Evolutionary conservation across 2,888 invertebrate species (phyloP).

Genomic region (Melikaiella ostensackeni): DNA sequence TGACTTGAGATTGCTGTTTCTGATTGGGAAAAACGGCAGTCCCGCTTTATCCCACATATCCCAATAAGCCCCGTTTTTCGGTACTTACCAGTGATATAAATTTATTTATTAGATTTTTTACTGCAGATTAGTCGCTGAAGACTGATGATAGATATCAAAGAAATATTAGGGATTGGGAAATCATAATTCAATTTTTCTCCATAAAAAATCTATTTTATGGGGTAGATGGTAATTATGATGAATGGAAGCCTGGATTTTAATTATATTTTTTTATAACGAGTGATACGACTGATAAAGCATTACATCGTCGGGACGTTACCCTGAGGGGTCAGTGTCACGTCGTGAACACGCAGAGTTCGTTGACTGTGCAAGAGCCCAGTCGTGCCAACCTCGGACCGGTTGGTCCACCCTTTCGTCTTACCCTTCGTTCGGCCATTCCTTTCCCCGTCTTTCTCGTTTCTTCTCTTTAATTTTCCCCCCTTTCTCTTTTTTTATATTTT

Average conservation of each 20-base stretch:
- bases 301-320: slow-evolving; percentile 64
- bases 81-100: too few species aligned
- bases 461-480: slow-evolving; percentile 31
- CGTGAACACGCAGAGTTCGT: slow-evolving; percentile 67
- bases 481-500: slow-evolving; percentile 45
- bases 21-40: too few species aligned
- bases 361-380: slow-evolving; percentile 63
- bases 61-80: too few species aligned
- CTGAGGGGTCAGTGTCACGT: slow-evolving; percentile 70
- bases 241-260: not conserved
- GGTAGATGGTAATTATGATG: not conserved
- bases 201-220: too few species aligned
- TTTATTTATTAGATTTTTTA: too few species aligned
- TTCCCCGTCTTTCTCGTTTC: slow-evolving; percentile 41
- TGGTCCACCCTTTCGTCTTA: slow-evolving; percentile 68
- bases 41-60: too few species aligned
- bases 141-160: too few species aligned
- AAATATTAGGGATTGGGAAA: too few species aligned
- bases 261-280: slow-evolving; percentile 14
- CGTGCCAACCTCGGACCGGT: slow-evolving; percentile 68
- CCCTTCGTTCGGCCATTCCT: slow-evolving; percentile 53
- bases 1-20: too few species aligned
- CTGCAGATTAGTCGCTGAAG: too few species aligned
- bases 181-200: too few species aligned
- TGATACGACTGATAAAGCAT: slow-evolving; percentile 46